Evolutionary conservation across 2,888 invertebrate genomes (phyloP).

Genomic region (Herminia tarsipennalis): DNA sequence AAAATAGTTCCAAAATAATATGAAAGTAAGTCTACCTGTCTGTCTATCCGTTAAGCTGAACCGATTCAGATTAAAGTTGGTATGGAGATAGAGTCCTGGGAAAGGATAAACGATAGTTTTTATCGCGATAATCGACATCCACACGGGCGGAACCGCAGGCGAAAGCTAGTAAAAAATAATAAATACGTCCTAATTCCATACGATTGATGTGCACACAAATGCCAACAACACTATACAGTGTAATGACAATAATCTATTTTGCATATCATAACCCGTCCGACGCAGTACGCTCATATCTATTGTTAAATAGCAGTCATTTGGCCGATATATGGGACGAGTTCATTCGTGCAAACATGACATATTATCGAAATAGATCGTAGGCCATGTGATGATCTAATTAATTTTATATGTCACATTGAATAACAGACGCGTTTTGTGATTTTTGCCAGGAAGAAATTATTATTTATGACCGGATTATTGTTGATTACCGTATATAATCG

Average conservation of each 20-base stretch:
- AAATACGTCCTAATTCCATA: too few relatives aligned
- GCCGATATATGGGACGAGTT: slow-evolving; percentile 39
- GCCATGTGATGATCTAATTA: slow-evolving; percentile 49
- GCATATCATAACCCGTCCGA: slow-evolving; percentile 7
- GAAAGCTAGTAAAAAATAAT: too few relatives aligned
- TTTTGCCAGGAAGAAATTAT: slow-evolving; percentile 32
- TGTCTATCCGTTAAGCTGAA: too few relatives aligned
- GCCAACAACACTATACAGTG: not conserved
- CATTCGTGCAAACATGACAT: slow-evolving; percentile 31
- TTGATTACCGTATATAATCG: slow-evolving; percentile 8
- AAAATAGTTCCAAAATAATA: too few relatives aligned
- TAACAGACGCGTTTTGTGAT: not conserved
- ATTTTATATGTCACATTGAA: slow-evolving; percentile 23
- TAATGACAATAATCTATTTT: slow-evolving; percentile 18
- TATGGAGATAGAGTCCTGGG: too few relatives aligned
- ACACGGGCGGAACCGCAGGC: too few relatives aligned
- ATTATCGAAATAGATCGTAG: slow-evolving; percentile 47
- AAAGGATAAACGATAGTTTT: too few relatives aligned
- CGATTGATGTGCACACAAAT: not conserved
- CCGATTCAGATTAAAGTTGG: too few relatives aligned
- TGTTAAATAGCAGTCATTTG: slow-evolving; percentile 33
- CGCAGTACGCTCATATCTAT: slow-evolving; percentile 15
- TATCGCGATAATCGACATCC: too few relatives aligned
- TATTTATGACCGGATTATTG: slow-evolving; percentile 17
- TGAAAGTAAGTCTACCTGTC: too few relatives aligned